Base-by-base conservation (phyloP, 2,888 invertebrate genomes). In the Amblyteles armatorius region DNA sequence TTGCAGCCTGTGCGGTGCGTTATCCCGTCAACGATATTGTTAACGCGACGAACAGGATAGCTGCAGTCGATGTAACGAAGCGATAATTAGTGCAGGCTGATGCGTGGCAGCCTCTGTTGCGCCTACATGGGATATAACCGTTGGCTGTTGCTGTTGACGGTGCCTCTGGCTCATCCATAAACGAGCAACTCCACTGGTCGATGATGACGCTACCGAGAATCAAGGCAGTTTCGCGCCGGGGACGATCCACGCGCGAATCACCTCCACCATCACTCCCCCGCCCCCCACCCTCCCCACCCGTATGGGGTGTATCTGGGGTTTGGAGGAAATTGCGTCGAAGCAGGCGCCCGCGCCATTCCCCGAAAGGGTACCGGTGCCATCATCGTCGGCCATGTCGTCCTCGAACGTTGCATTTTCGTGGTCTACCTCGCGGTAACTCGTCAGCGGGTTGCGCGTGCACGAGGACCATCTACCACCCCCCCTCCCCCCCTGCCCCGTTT, bases 81-180 rank as follows among this genome's bases (percentile, higher is more conserved):
- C 74, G 80, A 81, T 74, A 74, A 81, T 81, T 81, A 81, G 79
- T 79, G 65, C 65, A n/a, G 79, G 52, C 52, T 72, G 79, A 72
- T 57, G 79, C 26, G 65, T 26, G 22, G 52, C 29, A 63, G 60
- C 60, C 48, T 48, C 44, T 36, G 48, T 48, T 67, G 36, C n/a
- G 44, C 19, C 19, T 50, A 9, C 57, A 33, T 48, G 68, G 29
- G 44, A 68, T 65, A 68, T 65, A 68, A 80, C 68, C 68, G 3
- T 44, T 7, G 50, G 50, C 29, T 79, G 73, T 74, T 60, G 80
- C 36, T 48, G 48, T 44, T 44, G 78, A 19, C 48, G 48, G 48
- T 48, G 55, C 44, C 71, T 67, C 69, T 60, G 40, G 19, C 26
- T 16, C 69, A 63, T 72, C 60, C 48, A 79, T 72, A 71, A 79